These are phyloP conservation scores for Zeuzera pyrina DNA, from an alignment of 2,888 invertebrate species.

Conservation along the genomic window DNA sequence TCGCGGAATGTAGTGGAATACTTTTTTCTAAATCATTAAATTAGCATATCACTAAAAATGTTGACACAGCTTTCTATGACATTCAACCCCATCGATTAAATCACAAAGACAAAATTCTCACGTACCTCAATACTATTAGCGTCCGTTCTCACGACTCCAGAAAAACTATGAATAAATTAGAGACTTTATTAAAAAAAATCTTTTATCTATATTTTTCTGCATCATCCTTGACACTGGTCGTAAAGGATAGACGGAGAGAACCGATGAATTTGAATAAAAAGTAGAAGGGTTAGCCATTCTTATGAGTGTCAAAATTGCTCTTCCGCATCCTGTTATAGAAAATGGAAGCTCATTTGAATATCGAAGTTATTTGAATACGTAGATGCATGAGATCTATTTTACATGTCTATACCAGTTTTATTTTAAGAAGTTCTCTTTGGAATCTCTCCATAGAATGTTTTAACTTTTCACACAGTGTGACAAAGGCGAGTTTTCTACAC, in stretches of 20 bases:
- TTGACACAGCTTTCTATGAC: conserved; percentile 67
- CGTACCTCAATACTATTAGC: conserved; percentile 32
- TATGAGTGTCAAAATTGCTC: conserved; percentile 69
- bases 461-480: conserved; percentile 47
- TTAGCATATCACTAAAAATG: conserved; percentile 55
- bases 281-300: conserved; percentile 61
- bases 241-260: conserved; percentile 30
- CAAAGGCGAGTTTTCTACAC: conserved; percentile 27
- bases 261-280: conserved; percentile 58
- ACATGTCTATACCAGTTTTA: conserved; percentile 51
- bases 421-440: conserved; percentile 19
- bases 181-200: conserved; percentile 37
- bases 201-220: conserved; percentile 45
- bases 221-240: conserved; percentile 40
- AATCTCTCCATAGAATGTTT: conserved; percentile 21
- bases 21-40: too few species aligned
- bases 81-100: conserved; percentile 58
- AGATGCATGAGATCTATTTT: conserved; percentile 47
- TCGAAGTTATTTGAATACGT: conserved; percentile 39
- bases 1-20: too few species aligned
- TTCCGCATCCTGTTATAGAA: conserved; percentile 50
- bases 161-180: conserved; percentile 57
- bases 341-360: conserved; percentile 62
- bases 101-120: conserved; percentile 44
- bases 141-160: conserved; percentile 40